These are phyloP conservation scores for Kradibia gibbosae DNA, from an alignment of 1,140 invertebrate genomes.

Conservation along the genomic window DNA sequence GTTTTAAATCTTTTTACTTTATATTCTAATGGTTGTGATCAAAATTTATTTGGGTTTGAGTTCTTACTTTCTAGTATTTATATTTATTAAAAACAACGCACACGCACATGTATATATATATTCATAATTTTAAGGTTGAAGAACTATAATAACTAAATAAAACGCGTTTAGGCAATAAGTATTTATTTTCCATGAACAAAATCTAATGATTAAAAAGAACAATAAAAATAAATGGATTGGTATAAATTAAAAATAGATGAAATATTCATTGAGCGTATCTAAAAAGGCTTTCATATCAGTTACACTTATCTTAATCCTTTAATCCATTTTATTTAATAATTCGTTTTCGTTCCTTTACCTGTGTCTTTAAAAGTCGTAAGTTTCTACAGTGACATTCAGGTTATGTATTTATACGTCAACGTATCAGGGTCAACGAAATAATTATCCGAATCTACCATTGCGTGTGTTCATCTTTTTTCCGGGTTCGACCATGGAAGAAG, in stretches of 20 bases:
- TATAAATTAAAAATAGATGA: neutral
- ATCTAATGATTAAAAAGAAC: no score
- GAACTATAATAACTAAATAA: no score
- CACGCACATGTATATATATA: no score
- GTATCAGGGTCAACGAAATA: slow-evolving; percentile 30
- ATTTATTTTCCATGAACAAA: no score
- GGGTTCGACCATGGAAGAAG: neutral
- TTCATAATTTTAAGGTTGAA: no score
- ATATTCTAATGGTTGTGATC: neutral
- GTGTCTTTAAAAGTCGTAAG: neutral
- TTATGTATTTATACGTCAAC: neutral
- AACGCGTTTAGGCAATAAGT: no score
- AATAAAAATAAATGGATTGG: neutral
- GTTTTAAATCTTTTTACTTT: neutral
- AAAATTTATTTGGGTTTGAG: neutral
- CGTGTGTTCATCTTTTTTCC: slow-evolving; percentile 24
- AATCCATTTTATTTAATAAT: slow-evolving; percentile 31
- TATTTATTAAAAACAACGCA: no score
- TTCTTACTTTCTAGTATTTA: no score
- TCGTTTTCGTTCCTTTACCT: neutral
- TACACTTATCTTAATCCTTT: neutral
- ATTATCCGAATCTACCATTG: slow-evolving; percentile 30
- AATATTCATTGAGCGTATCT: neutral
- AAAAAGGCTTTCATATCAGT: neutral
- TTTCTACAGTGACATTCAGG: slow-evolving; percentile 22